Evolutionary conservation across 2,113 vertebrate genomes (phyloP).

Genomic region (Oostethus manadensis): DNA sequence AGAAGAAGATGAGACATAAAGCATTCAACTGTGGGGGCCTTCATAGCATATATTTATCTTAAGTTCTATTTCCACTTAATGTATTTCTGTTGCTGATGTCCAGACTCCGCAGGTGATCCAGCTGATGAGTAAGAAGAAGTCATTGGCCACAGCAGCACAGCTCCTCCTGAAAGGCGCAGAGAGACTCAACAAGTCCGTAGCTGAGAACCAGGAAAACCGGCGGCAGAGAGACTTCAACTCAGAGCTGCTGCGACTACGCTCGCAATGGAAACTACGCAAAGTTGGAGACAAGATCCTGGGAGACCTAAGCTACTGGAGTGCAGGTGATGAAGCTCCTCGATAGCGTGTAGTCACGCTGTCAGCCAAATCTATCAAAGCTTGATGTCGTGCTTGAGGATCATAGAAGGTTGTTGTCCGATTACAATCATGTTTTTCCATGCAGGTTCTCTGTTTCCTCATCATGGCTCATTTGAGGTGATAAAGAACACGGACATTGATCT

Average conservation of each 20-base stretch:
- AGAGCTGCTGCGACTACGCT: slow-evolving; percentile 87
- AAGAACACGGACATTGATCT: slow-evolving; percentile 98
- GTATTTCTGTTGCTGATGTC: neutral
- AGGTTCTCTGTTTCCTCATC: slow-evolving; percentile 96
- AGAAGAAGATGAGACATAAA: too few relatives aligned
- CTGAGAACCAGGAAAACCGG: slow-evolving; percentile 92
- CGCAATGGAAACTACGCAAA: slow-evolving; percentile 97
- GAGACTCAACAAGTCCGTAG: slow-evolving; percentile 86
- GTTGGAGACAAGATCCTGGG: slow-evolving; percentile 97
- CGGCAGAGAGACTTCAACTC: slow-evolving; percentile 95
- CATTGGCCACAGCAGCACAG: slow-evolving; percentile 87
- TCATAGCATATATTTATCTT: neutral
- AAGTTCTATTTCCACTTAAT: neutral
- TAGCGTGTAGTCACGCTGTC: neutral
- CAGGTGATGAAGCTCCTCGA: slow-evolving; percentile 68
- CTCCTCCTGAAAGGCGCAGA: slow-evolving; percentile 92
- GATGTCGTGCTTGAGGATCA: too few relatives aligned
- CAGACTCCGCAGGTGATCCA: slow-evolving; percentile 90
- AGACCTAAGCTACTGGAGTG: slow-evolving; percentile 94
- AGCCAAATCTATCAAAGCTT: neutral
- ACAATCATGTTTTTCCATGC: neutral
- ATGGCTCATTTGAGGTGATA: slow-evolving; percentile 96
- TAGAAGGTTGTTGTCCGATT: too few relatives aligned
- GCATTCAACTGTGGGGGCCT: too few relatives aligned
- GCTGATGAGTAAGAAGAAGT: slow-evolving; percentile 94